Evolutionary conservation across 1,140 invertebrate genomes (phyloP), one percentile per base, ranked within the genome.

Genomic region (Drosophila tsacasi): DNA sequence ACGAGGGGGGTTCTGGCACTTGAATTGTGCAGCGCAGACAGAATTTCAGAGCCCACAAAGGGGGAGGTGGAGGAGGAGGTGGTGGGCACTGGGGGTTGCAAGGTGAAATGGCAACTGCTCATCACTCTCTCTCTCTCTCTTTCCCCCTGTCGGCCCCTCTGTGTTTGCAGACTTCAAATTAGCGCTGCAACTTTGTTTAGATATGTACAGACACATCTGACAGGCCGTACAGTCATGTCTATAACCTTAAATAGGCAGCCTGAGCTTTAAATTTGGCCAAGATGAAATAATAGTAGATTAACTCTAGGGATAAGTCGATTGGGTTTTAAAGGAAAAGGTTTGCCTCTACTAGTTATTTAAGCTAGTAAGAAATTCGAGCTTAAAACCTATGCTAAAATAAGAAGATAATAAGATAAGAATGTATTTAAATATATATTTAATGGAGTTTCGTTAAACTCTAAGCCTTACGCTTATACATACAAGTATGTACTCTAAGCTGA

Each of bases 1-100:
- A n/a, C n/a, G n/a, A n/a, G n/a, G n/a, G n/a, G n/a, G n/a, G n/a
- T n/a, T n/a, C n/a, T n/a, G n/a, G 59, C 59, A 79, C 83, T 91
- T 91, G 73, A 91, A 83, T 72, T 91, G 65, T 91, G 86, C 86
- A 91, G 68, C 66, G 86, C 86, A 91, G 83, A 91, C 86, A 86
- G 87, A 85, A 91, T 83, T 83, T 63, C 76, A 79, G 25, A 27
- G 61, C 69, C 55, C 74, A 73, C 74, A 49, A 67, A 62, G 35
- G 60, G 52, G 23, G 59, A 49, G 21, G 46, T 40, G 49, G 27
- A 17, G 25, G 8, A 25, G 19, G n/a, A 4, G 39, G 5, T 35
- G 50, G 37, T 12, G 8, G 50, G 65, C 19, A 12, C 32, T 27
- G 39, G 32, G 37, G 19, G 35, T 19, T 66, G 79, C 68, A 77